Evolutionary conservation across 2,888 invertebrate genomes (phyloP), one percentile per base, ranked within the genome.

Genomic region (Caenorhabditis imperialis): DNA sequence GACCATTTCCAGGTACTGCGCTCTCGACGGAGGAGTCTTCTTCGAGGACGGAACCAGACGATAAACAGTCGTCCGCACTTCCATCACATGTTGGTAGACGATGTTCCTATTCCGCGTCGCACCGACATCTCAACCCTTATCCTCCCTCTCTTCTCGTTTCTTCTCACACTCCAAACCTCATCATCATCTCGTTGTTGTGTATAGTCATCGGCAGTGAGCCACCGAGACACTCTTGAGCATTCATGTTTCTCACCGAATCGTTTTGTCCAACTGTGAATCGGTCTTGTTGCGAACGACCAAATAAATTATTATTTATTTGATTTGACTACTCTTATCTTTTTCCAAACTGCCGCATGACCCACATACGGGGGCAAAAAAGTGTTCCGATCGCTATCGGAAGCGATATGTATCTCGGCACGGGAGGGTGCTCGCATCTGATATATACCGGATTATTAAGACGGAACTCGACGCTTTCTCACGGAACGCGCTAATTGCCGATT

Each of bases 1-100:
- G 6, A 30, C 10, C 10, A 7, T 30, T 30, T 30, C 30, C 10
- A 30, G 30, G 30, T 84, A 84, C 76, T 84, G 84, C 67, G 81
- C 84, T 53, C 78, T 79, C 76, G 84, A 84, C 74, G 84, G 84
- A 70, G 84, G 84, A 79, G 79, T 84, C 70, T 84, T 84, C 81
- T 84, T 84, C 81, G 82, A 83, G 72, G 83, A 82, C 74, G 83
- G 83, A 74, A 83, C 82, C 53, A 70, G 81, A 33, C 81, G 81
- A 65, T 81, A 81, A 81, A 63, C 74, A 10, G 30, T 30, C 58
- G 60, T 54, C 60, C 37, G 53, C 47, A 48, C 8, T 27, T n/a
- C 23, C 4, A 5, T 10, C 12, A 50, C 23, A 62, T 44, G 25
- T 16, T 61, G 75, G 69, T 75, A 63, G 69, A 69, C 69, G 75